Evolutionary conservation across 2,113 vertebrate genomes (phyloP), one percentile per base, ranked within the genome.

Genomic region (Acanthochromis polyacanthus): DNA sequence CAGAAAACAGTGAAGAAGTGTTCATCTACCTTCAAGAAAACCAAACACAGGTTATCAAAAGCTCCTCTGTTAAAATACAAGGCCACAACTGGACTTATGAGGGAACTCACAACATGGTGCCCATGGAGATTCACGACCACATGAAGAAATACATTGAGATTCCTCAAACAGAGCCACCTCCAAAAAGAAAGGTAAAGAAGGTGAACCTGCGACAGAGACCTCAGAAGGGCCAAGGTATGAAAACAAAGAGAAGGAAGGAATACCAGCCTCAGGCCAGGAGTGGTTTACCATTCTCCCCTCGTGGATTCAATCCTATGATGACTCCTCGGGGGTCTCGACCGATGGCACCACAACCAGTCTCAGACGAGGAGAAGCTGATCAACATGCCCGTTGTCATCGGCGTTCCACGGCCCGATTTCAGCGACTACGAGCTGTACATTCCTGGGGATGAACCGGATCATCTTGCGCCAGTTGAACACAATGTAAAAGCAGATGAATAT

Each of bases 341-440:
- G 0, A 0, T 1, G 9, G 0, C 2, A 9, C 51, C 56, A 16
- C 55, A 76, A 5, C 53, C 79, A 0, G 2, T 93, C 12, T 71
- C 75, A 0, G 79, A 86, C 15, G 91, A 94, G 38, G 88, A 93
- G 19, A 74, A 91, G 2, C 76, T 94, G 19, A 63, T 75, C 4
- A 86, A 86, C 40, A 75, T 36, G 4, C 51, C 87, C 0, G 82
- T 99, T 51, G 83, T 93, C 0, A 94, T 98, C 4, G 97, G 96
- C 0, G 83, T 99, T 28, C 95, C 96, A 3, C 91, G 93, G 23
- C 94, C 93, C 1, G 94, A 93, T 55, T 97, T 96, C 2, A 92
- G 91, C 12, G 95, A 96, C 66, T 95, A 95, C 40, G 91, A 95
- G 51, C 28, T 95, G 7, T 96, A 95, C 8, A 2, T 95, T 80